A percentile compares a stretch with the other conserved stretches of the same genome.
These are phyloP conservation scores for Phycodurus eques DNA, from an alignment of 2,113 vertebrate species.

Conservation along the genomic window DNA sequence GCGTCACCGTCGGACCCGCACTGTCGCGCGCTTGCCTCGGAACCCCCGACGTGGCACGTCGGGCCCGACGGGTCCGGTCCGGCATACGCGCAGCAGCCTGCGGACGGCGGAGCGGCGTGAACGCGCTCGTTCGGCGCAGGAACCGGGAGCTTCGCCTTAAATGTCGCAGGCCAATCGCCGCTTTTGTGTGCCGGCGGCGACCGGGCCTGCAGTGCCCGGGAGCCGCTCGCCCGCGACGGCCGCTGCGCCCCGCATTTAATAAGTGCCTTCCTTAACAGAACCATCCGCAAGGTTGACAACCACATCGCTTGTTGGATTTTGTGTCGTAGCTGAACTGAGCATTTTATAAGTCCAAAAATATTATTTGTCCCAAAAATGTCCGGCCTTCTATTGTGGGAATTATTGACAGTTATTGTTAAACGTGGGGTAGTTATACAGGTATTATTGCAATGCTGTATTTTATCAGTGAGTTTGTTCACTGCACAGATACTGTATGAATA, in stretches of 20 bases:
- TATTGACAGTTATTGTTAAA: constrained; percentile 42
- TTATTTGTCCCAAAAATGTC: constrained; percentile 32
- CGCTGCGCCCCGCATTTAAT: constrained; percentile 19
- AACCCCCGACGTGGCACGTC: constrained; percentile 14
- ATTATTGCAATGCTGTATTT: constrained; percentile 68
- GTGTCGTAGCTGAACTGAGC: constrained; percentile 35
- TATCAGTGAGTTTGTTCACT: constrained; percentile 54
- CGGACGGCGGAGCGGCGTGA: constrained; percentile 33
- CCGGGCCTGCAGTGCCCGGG: constrained; percentile 74
- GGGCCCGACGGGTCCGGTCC: constrained; percentile 17
- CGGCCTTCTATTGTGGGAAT: constrained; percentile 42
- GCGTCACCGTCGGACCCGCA: constrained; percentile 17
- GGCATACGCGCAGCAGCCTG: neutral
- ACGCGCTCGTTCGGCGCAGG: constrained; percentile 18
- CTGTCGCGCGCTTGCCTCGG: constrained; percentile 17
- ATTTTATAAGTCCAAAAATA: constrained; percentile 33
- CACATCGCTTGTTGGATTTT: constrained; percentile 14
- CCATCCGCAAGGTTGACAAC: constrained; percentile 22
- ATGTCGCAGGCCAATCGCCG: constrained; percentile 15
- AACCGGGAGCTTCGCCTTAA: neutral
- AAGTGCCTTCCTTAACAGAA: constrained; percentile 68
- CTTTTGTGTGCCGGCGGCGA: constrained; percentile 46
- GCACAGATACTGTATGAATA: constrained; percentile 62
- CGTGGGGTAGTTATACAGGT: constrained; percentile 35
- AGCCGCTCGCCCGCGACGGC: constrained; percentile 21